Base-by-base conservation (phyloP, 2,888 invertebrate genomes). In the Orchestes rusci region DNA sequence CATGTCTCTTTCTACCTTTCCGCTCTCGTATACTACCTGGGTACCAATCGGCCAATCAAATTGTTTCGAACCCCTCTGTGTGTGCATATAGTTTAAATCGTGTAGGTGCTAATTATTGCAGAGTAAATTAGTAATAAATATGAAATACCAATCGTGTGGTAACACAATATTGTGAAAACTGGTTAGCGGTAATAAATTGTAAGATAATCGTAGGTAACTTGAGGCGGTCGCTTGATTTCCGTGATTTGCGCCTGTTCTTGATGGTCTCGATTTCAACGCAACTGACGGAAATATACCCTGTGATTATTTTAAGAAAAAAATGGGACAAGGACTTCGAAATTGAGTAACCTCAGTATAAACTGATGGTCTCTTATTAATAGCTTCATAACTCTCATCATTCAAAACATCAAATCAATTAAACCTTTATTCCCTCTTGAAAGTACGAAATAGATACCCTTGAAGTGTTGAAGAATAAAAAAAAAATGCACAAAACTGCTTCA, bases 101-200 rank as follows among this genome's bases (percentile, higher is more conserved):
- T 39, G 45, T 45, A 45, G 46, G 50, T 33, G 50, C 43, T 50
- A 47, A 47, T 50, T 50, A 50, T 45, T 44, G 41, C 43, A 37
- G 44, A 30, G 28, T 36, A 38, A 42, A 45, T 50, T 45, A 41
- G 16, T 39, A 50, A 43, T 46, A 43, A 46, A 50, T 42, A 47
- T 42, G 43, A 43, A 45, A 49, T 48, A 45, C 39, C 41, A 33
- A 29, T 36, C 44, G 46, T 31, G 44, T 29, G 29, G 50, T 47
- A 50, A 50, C 32, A 46, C 42, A 47, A 50, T 50, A 50, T 50
- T 45, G 47, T 45, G 50, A 48, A 50, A 50, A 50, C 45, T 46
- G 39, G 49, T 50, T 43, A 43, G 28, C 33, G 48, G 41, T 39
- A 30, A 45, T 48, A 48, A 45, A 45, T 48, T 50, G 35, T 43